These are phyloP conservation scores for Orientallactaga bullata DNA, from an alignment of 2,113 vertebrate species.

Conservation along the genomic window DNA sequence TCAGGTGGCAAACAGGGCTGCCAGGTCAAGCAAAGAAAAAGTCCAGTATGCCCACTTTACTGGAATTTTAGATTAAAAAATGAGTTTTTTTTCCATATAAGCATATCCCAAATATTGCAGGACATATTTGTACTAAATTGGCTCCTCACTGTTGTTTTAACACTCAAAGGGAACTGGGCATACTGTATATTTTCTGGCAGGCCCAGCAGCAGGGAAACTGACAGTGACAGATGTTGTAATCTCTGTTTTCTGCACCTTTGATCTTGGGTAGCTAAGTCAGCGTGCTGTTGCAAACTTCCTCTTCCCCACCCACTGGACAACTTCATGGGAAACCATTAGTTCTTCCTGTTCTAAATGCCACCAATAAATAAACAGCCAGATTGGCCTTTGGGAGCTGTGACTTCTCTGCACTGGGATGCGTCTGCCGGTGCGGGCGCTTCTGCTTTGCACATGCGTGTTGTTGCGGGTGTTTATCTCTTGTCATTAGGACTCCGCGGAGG, in stretches of 20 bases:
- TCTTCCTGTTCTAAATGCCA: not conserved
- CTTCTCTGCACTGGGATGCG: not conserved
- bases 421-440: not conserved
- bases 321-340: not conserved
- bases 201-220: not conserved
- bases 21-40: not conserved
- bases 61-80: not conserved
- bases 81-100: not conserved
- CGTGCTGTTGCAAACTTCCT: too few species aligned
- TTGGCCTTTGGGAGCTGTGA: not conserved
- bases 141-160: not conserved
- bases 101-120: not conserved
- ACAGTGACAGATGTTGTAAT: rapidly evolving
- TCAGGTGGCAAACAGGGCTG: not conserved
- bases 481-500: not conserved
- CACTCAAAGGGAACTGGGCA: not conserved
- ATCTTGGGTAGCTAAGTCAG: not conserved
- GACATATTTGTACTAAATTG: not conserved
- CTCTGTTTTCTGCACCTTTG: not conserved
- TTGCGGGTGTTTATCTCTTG: conserved; percentile 42
- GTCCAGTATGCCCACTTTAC: too few species aligned
- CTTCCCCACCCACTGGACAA: not conserved
- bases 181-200: not conserved
- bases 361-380: not conserved
- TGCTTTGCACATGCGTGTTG: not conserved